phyloP scores from a whole-genome alignment of 2,888 invertebrate genomes.

The Agriotes lineatus region DNA sequence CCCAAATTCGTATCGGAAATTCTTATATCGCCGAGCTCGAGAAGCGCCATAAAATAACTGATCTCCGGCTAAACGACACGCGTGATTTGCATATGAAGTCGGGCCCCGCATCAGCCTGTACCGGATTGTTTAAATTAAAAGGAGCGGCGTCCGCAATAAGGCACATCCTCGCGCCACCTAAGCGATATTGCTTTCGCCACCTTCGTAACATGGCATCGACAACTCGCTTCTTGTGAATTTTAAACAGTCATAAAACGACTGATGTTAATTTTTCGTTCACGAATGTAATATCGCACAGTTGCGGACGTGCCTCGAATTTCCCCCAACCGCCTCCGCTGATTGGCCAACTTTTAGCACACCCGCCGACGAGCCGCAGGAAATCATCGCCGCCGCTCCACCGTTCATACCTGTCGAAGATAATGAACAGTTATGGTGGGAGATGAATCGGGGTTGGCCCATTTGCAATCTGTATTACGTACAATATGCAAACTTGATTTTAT shows the following conservation, averaged over 20 bases:
- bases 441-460: constrained; percentile 35
- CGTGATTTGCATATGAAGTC: constrained; percentile 65
- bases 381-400: constrained; percentile 33
- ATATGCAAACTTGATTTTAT: no score
- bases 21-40: constrained; percentile 56
- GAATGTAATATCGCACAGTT: constrained; percentile 64
- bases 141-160: constrained; percentile 51
- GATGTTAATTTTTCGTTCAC: constrained; percentile 67
- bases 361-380: constrained; percentile 39
- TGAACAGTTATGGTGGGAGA: constrained; percentile 39
- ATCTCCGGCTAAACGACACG: constrained; percentile 63
- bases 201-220: constrained; percentile 53
- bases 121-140: constrained; percentile 63
- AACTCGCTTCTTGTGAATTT: constrained; percentile 60
- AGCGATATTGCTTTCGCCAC: constrained; percentile 57
- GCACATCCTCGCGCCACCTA: constrained; percentile 41
- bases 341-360: constrained; percentile 46
- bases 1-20: constrained; percentile 48
- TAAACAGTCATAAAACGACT: constrained; percentile 67
- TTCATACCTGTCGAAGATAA: constrained; percentile 41
- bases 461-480: no score
- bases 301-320: constrained; percentile 53
- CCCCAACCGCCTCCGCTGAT: constrained; percentile 38
- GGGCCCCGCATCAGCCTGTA: constrained; percentile 40
- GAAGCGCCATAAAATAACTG: constrained; percentile 63